Evolutionary conservation across 2,797 vertebrate genomes (phyloP).

Genomic region (Sebastes minor): DNA sequence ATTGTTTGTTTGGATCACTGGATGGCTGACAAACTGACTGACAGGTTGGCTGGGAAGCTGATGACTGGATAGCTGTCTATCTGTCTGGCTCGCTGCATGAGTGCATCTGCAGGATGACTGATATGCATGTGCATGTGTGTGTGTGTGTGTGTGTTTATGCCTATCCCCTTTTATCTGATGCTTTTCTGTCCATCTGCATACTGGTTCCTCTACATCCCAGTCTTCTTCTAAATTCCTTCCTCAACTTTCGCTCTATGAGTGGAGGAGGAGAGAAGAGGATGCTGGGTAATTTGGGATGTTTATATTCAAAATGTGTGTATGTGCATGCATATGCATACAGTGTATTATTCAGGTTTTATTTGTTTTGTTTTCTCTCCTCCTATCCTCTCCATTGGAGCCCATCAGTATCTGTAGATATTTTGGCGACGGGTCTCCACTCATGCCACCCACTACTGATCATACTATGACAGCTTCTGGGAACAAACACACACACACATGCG

Average conservation of each 20-base stretch:
- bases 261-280: conserved; percentile 5
- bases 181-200: not conserved
- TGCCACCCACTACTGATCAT: conserved; percentile 62
- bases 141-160: not conserved
- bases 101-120: conserved; percentile 11
- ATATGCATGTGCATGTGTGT: not conserved
- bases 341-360: conserved; percentile 7
- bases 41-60: conserved; percentile 17
- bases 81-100: conserved; percentile 10
- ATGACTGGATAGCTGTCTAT: conserved; percentile 30
- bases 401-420: conserved; percentile 39
- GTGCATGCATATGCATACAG: conserved; percentile 5
- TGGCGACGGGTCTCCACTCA: conserved; percentile 31
- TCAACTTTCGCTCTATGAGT: not conserved
- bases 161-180: not conserved
- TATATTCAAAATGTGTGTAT: not conserved
- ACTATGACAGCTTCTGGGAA: conserved; percentile 64
- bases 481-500: conserved; percentile 22
- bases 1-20: conserved; percentile 23
- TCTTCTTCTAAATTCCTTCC: not conserved
- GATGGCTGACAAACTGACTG: conserved; percentile 41
- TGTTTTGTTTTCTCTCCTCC: not conserved
- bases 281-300: conserved; percentile 27
- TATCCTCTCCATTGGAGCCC: conserved; percentile 41
- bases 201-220: not conserved